These are phyloP conservation scores for Miniopterus natalensis DNA, from an alignment of 2,113 vertebrate species.

Conservation along the genomic window DNA sequence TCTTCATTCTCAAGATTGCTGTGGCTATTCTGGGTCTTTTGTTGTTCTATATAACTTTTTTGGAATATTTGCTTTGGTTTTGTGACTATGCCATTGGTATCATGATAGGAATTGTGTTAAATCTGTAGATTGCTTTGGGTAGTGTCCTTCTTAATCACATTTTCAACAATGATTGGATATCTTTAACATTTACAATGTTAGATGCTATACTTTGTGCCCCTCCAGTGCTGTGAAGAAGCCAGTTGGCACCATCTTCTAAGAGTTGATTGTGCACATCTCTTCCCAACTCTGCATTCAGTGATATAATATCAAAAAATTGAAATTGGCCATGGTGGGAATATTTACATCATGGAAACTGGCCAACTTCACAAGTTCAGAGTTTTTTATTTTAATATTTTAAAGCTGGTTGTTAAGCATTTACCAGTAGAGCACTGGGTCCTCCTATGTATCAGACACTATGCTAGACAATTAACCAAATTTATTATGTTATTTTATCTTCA, in stretches of 20 bases:
- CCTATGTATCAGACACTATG: neutral
- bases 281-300: neutral
- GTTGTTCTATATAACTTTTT: too few relatives aligned
- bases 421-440: neutral
- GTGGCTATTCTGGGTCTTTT: too few relatives aligned
- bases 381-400: too few relatives aligned
- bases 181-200: neutral
- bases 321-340: neutral
- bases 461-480: neutral
- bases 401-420: neutral
- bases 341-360: neutral
- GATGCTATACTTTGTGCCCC: neutral
- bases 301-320: neutral
- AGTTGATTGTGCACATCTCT: neutral
- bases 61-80: too few relatives aligned
- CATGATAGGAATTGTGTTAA: too few relatives aligned
- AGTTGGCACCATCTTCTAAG: neutral
- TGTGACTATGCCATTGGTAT: too few relatives aligned
- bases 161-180: neutral
- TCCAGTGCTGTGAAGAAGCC: neutral
- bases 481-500: neutral
- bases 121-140: too few relatives aligned
- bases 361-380: too few relatives aligned
- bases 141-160: neutral
- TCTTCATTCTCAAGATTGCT: too few relatives aligned